These are phyloP conservation scores for Erpornis zantholeuca DNA, from an alignment of 2,113 vertebrate species.

Conservation along the genomic window DNA sequence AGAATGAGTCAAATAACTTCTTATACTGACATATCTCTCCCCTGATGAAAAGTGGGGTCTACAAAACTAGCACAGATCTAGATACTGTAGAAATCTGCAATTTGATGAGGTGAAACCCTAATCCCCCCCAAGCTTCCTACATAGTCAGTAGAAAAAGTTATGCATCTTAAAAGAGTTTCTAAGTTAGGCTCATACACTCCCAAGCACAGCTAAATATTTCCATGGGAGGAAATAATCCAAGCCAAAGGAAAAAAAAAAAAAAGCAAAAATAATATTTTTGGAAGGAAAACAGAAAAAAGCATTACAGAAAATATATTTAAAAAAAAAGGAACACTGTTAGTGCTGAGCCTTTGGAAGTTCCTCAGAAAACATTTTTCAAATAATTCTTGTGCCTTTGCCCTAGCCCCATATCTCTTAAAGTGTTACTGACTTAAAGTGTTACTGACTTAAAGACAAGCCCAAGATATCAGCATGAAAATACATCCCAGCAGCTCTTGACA, in stretches of 20 bases:
- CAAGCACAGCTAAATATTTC: not conserved
- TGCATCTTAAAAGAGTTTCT: not conserved
- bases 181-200: not conserved
- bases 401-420: not conserved
- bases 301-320: not conserved
- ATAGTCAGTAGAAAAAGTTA: not conserved
- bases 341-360: not conserved
- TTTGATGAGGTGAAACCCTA: not conserved
- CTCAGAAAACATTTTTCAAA: not conserved
- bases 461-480: not conserved
- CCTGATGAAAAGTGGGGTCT: not conserved
- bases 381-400: not conserved
- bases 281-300: not conserved
- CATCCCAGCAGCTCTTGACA: not conserved
- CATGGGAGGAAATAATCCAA: not conserved
- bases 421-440: not conserved
- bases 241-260: not conserved
- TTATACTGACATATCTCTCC: not conserved
- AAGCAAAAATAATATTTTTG: not conserved
- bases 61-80: not conserved
- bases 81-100: not conserved
- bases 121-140: not conserved
- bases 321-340: not conserved
- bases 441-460: not conserved
- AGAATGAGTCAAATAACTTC: not conserved